Conservation (phyloP, 2,797 vertebrate species). For the Bufotes viridis region DNA sequence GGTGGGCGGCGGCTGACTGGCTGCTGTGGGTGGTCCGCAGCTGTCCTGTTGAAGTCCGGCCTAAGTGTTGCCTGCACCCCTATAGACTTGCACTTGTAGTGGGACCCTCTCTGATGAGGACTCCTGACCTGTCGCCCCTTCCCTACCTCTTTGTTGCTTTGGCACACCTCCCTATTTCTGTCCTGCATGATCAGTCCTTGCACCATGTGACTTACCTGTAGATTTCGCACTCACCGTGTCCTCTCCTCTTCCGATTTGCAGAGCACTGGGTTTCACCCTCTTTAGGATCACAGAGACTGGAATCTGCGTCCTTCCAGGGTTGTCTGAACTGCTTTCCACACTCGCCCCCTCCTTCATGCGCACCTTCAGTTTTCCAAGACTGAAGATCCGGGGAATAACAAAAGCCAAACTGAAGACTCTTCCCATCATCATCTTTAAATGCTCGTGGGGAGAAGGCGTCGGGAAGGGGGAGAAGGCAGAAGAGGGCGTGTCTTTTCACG, state of each 20-base stretch:
- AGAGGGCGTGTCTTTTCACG: background rate
- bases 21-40: too few species aligned
- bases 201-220: background rate
- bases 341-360: constrained; percentile 45
- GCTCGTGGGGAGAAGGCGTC: constrained; percentile 4
- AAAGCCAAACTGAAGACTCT: constrained; percentile 44
- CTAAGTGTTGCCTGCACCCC: too few species aligned
- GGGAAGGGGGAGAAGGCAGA: constrained; percentile 17
- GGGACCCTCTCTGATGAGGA: too few species aligned
- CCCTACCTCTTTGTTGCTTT: background rate
- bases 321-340: constrained; percentile 56
- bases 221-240: background rate
- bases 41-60: too few species aligned
- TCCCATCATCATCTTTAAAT: constrained; percentile 39
- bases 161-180: background rate
- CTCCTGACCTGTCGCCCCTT: too few species aligned
- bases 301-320: constrained; percentile 46
- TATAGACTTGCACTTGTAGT: too few species aligned
- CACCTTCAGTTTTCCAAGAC: constrained; percentile 15
- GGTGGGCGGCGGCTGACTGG: too few species aligned
- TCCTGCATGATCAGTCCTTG: background rate
- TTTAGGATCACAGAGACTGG: constrained; percentile 50
- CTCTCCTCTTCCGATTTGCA: background rate
- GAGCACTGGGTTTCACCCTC: constrained; percentile 43
- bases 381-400: constrained; percentile 11